These are phyloP conservation scores for Lasioglossum malachurum DNA, from an alignment of 2,888 invertebrate genomes.

Conservation along the genomic window DNA sequence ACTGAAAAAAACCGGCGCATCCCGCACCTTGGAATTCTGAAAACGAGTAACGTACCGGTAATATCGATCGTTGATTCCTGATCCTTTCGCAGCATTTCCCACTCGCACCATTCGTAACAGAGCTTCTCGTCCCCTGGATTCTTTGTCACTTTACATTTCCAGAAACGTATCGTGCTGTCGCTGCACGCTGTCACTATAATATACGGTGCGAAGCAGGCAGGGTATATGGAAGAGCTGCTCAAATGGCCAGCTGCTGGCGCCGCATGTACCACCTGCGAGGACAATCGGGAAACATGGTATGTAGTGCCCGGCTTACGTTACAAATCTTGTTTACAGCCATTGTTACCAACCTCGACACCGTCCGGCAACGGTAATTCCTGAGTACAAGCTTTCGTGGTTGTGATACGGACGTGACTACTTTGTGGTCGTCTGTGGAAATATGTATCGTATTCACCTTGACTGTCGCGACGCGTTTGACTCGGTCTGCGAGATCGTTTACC, in stretches of 20 bases:
- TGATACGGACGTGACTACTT: conserved; percentile 90
- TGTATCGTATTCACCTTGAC: conserved; percentile 80
- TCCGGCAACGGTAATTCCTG: conserved; percentile 95
- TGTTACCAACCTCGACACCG: conserved; percentile 89
- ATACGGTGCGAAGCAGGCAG: conserved; percentile 99
- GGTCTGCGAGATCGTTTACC: conserved; percentile 81
- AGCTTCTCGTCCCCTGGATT: conserved; percentile 84
- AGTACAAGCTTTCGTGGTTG: conserved; percentile 96
- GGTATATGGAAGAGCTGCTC: conserved; percentile 98
- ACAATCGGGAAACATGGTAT: neutral
- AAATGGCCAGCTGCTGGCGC: conserved; percentile 98
- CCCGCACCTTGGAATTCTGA: no score
- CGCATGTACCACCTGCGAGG: conserved; percentile 91
- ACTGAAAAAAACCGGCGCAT: no score
- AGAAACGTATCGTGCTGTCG: conserved; percentile 96
- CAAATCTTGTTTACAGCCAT: neutral
- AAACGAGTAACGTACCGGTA: conserved; percentile 86
- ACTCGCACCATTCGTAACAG: conserved; percentile 93
- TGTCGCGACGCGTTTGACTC: conserved; percentile 82
- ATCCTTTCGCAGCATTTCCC: conserved; percentile 93
- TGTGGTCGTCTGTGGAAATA: conserved; percentile 78
- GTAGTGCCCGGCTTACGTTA: neutral
- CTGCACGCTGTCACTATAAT: conserved; percentile 98
- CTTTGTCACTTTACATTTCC: conserved; percentile 91
- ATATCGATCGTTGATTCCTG: conserved; percentile 90